Conservation (phyloP, 2,797 vertebrate species). For the Bradypodion ventrale region DNA sequence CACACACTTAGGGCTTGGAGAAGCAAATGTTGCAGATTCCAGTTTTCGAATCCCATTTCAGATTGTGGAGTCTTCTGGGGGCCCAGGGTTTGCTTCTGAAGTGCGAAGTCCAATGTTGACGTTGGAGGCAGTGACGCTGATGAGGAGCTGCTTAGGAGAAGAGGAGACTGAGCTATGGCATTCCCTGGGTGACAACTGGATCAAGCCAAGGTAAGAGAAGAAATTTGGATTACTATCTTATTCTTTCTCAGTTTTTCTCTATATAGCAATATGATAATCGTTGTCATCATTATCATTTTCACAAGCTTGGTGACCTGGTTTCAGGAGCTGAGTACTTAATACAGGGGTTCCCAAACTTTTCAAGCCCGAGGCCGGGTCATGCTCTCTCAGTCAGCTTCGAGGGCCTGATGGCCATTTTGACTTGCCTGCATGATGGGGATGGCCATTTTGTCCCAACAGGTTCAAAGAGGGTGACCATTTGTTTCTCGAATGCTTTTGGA, state of each 20-base stretch:
- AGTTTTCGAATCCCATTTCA: constrained; percentile 11
- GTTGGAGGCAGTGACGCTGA: constrained; percentile 79
- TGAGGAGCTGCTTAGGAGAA: constrained; percentile 75
- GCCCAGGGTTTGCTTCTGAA: constrained; percentile 26
- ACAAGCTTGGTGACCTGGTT: background rate
- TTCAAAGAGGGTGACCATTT: background rate
- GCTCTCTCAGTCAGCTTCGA: too few species aligned
- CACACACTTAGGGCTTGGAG: too few species aligned
- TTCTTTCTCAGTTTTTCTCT: constrained; percentile 16
- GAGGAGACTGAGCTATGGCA: constrained; percentile 82
- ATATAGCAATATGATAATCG: background rate
- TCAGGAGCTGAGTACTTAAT: too few species aligned
- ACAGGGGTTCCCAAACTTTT: too few species aligned
- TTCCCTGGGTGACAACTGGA: constrained; percentile 87
- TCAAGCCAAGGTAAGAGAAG: constrained; percentile 43
- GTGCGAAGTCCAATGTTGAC: constrained; percentile 80
- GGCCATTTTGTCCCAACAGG: too few species aligned
- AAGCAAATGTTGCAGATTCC: background rate
- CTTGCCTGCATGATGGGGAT: too few species aligned
- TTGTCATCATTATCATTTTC: background rate
- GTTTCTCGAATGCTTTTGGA: background rate
- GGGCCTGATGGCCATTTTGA: too few species aligned
- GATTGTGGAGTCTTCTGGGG: constrained; percentile 33
- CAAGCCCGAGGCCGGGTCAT: too few species aligned
- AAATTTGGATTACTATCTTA: background rate